Conservation (phyloP, 2,113 vertebrate species). For the Rattus norvegicus region GRCr8 NC_086023.1:155728501-155729000, state of each 20-base stretch:
- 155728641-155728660: not conserved
- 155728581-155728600: not conserved
- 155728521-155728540: not conserved
- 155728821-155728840: not conserved
- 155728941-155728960: slow-evolving; percentile 80
- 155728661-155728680: not conserved
- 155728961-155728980: slow-evolving; percentile 93
- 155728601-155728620: not conserved
- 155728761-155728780: not conserved
- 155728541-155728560: not conserved
- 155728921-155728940: slow-evolving; percentile 58
- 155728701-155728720: not conserved
- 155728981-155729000: slow-evolving; percentile 97
- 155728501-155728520: not conserved
- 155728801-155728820: not conserved
- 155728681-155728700: not conserved
- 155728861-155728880: not conserved
- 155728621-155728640: not conserved
- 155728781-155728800: not conserved
- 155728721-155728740: not conserved
- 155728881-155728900: not conserved
- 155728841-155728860: not conserved
- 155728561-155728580: not conserved
- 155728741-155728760: not conserved
- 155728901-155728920: slow-evolving; percentile 14